Evolutionary conservation across 2,888 invertebrate genomes (phyloP).

Genomic region (Leucophora obtusa): DNA sequence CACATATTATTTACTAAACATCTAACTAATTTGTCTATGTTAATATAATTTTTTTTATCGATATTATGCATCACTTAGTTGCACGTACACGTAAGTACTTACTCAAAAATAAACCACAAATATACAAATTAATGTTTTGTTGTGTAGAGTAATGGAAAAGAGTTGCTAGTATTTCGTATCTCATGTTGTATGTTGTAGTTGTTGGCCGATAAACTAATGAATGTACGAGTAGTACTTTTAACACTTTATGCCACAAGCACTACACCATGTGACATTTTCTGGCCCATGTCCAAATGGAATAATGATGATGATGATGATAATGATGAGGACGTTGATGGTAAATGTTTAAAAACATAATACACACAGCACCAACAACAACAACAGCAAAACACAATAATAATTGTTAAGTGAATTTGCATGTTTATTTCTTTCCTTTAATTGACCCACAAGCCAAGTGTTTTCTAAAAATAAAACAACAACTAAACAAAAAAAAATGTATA

Average conservation of each 20-base stretch:
- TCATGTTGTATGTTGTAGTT: neutral
- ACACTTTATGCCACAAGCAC: conserved; percentile 61
- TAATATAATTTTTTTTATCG: neutral
- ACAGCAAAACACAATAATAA: conserved; percentile 62
- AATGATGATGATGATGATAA: too few species aligned
- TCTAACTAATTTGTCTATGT: neutral
- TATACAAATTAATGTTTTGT: conserved; percentile 50
- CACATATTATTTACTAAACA: neutral
- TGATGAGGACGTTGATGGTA: conserved; percentile 13
- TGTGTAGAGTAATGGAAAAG: conserved; percentile 54
- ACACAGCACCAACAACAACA: conserved; percentile 28
- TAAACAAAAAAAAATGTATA: conserved; percentile 14
- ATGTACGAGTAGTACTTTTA: conserved; percentile 51
- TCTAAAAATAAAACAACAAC: conserved; percentile 9
- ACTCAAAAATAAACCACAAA: conserved; percentile 36
- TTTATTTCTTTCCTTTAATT: conserved; percentile 54
- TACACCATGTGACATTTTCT: conserved; percentile 61
- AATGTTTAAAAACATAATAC: conserved; percentile 27
- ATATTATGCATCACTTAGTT: neutral
- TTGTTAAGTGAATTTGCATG: conserved; percentile 65
- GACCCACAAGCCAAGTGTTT: conserved; percentile 61
- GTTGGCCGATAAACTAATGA: conserved; percentile 43
- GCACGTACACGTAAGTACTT: conserved; percentile 16
- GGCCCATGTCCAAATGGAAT: conserved; percentile 61
- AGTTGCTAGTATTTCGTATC: conserved; percentile 42